Evolutionary conservation across 2,797 vertebrate species (phyloP), one percentile per base, ranked within the genome.

Genomic region (Nannoperca obscura): DNA sequence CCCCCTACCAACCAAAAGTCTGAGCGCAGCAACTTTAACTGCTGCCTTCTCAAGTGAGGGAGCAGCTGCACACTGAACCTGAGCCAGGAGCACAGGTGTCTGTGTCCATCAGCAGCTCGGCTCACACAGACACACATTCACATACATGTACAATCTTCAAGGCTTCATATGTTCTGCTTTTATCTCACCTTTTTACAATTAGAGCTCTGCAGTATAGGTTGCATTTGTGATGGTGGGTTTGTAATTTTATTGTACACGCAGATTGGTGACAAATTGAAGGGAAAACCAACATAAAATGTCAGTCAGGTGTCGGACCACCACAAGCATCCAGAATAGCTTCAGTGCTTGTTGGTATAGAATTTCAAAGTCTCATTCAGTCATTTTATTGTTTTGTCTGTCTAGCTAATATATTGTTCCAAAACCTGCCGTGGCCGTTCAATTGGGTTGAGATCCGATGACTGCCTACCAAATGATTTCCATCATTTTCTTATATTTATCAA

Each of bases 41-140:
- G 88, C 91, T 80, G 83, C 82, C 89, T 86, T 92, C 92, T 94
- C 86, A 91, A 94, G 92, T 86, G 90, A 91, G 89, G 85, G 70
- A 94, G 89, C 95, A 95, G 95, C 95, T 96, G 95, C 91, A 86
- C 85, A 84, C 88, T 93, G 91, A 95, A 94, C 88, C 92, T 87
- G 94, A 96, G 92, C 93, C 94, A 91, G 88, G 65, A 80, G 69
- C 87, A 74, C 95, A 96, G 93, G 94, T 96, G 95, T 89, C 88
- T 59, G 70, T 86, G 95, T 95, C 95, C 87, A 71, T 96, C 95
- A 96, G 60, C 59, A 42, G 55, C 69, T 67, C 44, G 5, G 13
- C 79, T 72, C 78, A 62, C 71, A 79, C 68, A 65, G 3, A 38
- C 74, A 73, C 76, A 42, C 50, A 42, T 38, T 22, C 59, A 81